These are phyloP conservation scores for Tadarida brasiliensis DNA, from an alignment of 2,797 vertebrate species.

Conservation along the genomic window DNA sequence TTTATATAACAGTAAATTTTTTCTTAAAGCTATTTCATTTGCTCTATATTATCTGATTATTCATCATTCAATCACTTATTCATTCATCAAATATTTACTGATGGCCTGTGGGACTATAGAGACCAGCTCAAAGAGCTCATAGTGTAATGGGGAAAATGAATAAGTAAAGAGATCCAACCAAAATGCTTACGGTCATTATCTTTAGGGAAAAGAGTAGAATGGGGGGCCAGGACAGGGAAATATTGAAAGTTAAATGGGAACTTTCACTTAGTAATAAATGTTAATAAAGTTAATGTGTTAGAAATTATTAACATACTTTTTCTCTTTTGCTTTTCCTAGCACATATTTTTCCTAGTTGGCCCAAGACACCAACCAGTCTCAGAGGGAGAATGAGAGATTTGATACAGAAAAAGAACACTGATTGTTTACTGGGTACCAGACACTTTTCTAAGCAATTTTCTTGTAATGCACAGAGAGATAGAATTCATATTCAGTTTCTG, in stretches of 20 bases:
- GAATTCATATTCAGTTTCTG: conserved; percentile 31
- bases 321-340: conserved; percentile 32
- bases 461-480: background rate
- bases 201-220: background rate
- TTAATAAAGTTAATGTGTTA: background rate
- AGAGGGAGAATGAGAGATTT: background rate
- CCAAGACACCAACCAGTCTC: background rate
- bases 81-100: background rate
- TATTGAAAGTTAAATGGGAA: background rate
- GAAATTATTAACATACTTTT: conserved; percentile 19
- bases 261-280: background rate
- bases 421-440: background rate
- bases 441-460: background rate
- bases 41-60: background rate
- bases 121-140: background rate
- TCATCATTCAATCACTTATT: conserved; percentile 4
- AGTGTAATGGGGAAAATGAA: background rate
- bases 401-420: background rate
- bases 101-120: background rate
- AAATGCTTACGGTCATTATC: background rate
- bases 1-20: background rate
- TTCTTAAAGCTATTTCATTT: conserved; percentile 1
- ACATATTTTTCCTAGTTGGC: background rate
- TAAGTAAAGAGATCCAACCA: background rate
- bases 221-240: background rate